Evolutionary conservation across 2,797 vertebrate genomes (phyloP).

Genomic region (Hipposideros larvatus): DNA sequence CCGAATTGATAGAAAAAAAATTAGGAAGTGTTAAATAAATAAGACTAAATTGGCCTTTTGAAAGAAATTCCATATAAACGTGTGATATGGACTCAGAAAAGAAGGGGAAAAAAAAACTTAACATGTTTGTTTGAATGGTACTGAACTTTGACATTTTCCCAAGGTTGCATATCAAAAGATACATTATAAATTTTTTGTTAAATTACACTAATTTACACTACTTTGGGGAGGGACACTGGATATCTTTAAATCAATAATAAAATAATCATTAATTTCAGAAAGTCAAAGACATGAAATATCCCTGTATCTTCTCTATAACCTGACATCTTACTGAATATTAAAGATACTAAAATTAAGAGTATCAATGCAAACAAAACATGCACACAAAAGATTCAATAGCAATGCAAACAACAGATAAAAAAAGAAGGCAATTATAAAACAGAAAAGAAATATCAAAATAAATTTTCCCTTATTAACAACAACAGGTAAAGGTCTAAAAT

Average conservation of each 20-base stretch:
- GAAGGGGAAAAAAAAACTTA: background rate
- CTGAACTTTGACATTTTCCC: background rate
- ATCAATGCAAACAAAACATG: background rate
- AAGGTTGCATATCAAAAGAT: background rate
- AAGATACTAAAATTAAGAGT: background rate
- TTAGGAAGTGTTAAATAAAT: background rate
- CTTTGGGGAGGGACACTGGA: background rate
- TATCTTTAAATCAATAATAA: conserved; percentile 15
- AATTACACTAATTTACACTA: background rate
- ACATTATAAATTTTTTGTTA: background rate
- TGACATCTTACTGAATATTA: background rate
- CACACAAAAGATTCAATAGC: background rate
- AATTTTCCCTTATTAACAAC: background rate
- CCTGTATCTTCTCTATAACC: background rate
- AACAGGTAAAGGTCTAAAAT: background rate
- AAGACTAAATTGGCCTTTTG: background rate
- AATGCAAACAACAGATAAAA: background rate
- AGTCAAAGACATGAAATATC: background rate
- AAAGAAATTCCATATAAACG: background rate
- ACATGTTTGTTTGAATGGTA: background rate
- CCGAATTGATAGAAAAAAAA: background rate
- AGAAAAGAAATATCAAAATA: background rate
- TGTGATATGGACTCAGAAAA: background rate
- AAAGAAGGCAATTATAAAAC: background rate
- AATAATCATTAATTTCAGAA: conserved; percentile 12